phyloP scores from a whole-genome alignment of 1,140 invertebrate genomes.

The Colletes gigas region DNA sequence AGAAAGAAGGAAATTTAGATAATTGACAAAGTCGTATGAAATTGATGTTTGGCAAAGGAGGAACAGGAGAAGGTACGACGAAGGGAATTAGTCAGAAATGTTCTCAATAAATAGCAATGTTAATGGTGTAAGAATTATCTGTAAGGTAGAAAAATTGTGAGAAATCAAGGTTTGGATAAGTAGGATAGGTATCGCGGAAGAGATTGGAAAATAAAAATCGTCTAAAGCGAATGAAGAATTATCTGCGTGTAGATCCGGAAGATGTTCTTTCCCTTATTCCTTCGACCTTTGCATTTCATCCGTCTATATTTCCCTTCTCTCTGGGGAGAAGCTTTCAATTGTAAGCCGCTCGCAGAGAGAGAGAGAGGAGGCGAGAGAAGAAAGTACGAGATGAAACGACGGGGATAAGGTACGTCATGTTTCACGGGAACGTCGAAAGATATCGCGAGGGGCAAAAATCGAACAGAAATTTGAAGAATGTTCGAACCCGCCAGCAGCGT shows the following conservation, averaged over 20 bases:
- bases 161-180: too few species aligned
- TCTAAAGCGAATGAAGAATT: background rate
- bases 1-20: too few species aligned
- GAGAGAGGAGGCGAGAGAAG: background rate
- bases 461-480: constrained; percentile 13
- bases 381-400: constrained; percentile 6
- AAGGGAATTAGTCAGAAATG: too few species aligned
- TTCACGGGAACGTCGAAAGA: background rate
- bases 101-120: too few species aligned
- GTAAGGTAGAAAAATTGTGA: too few species aligned
- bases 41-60: too few species aligned
- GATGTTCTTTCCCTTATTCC: background rate
- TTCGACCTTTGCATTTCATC: background rate
- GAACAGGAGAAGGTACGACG: too few species aligned
- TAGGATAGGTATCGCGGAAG: too few species aligned
- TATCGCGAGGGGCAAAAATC: background rate
- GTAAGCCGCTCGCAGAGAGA: constrained; percentile 1
- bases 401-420: background rate
- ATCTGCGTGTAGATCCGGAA: constrained; percentile 9
- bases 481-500: background rate
- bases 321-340: constrained; percentile 13
- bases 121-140: too few species aligned
- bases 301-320: background rate
- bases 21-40: too few species aligned
- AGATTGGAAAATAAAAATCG: background rate